phyloP scores from a whole-genome alignment of 2,888 invertebrate species.

The Oasisia sp. region DNA sequence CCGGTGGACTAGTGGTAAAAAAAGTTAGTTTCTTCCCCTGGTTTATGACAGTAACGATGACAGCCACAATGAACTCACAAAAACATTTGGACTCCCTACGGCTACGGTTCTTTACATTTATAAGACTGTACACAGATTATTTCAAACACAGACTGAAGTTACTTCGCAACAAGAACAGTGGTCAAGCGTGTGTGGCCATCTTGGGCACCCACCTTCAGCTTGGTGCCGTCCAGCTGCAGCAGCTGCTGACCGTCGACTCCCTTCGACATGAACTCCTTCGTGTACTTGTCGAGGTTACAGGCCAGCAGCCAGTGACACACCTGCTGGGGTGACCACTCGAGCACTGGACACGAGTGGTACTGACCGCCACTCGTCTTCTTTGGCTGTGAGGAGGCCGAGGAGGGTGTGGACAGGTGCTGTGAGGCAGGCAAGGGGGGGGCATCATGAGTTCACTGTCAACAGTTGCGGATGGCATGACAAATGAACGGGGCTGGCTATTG shows the following conservation, averaged over 20 bases:
- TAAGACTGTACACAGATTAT: neutral
- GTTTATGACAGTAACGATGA: neutral
- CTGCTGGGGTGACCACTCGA: constrained; percentile 38
- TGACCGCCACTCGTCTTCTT: constrained; percentile 19
- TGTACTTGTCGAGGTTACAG: constrained; percentile 59
- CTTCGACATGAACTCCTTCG: constrained; percentile 53
- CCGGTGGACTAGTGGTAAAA: too few species aligned
- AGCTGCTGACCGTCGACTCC: constrained; percentile 87
- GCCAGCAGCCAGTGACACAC: constrained; percentile 93
- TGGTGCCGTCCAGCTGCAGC: constrained; percentile 87
- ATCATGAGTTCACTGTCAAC: neutral
- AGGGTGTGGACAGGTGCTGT: constrained; percentile 26
- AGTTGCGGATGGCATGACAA: neutral
- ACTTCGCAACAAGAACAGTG: neutral
- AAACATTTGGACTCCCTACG: neutral
- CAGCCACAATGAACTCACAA: neutral
- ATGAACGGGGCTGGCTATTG: too few species aligned
- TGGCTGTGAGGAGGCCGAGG: constrained; percentile 19
- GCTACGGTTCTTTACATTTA: neutral
- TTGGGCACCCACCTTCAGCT: constrained; percentile 76
- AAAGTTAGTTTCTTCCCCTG: too few species aligned
- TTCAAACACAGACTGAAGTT: too few species aligned
- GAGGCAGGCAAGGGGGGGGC: neutral
- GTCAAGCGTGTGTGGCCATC: neutral
- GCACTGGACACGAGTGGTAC: constrained; percentile 36